Percentiles rank a stretch among this genome's conserved stretches.
Conservation (phyloP, 2,113 vertebrate genomes). For the Lethenteron camtschaticum region DNA sequence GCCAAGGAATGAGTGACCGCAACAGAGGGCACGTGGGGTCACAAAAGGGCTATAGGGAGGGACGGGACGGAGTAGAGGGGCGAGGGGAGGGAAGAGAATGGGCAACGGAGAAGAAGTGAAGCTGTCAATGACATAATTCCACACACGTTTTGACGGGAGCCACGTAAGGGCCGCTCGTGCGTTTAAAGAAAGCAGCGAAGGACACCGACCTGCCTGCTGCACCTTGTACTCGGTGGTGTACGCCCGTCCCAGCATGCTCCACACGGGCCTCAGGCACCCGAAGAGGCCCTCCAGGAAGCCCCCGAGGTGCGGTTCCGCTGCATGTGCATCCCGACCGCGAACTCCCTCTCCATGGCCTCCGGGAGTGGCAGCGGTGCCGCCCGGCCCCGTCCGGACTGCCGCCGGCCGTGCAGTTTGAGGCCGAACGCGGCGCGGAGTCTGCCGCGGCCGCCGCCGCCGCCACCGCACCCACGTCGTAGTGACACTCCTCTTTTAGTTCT, state of each 20-base stretch:
- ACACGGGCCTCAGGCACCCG: constrained; percentile 66
- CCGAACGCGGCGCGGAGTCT: constrained; percentile 14
- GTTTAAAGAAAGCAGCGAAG: too few relatives aligned
- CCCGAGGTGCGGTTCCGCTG: constrained; percentile 41
- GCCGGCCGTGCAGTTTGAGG: constrained; percentile 15
- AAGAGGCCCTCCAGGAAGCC: constrained; percentile 76
- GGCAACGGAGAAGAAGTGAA: too few relatives aligned
- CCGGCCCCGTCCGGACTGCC: constrained; percentile 16
- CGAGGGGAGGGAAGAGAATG: too few relatives aligned
- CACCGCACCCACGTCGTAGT: neutral
- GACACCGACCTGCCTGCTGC: constrained; percentile 41
- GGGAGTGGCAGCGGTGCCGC: constrained; percentile 11
- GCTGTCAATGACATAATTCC: too few relatives aligned
- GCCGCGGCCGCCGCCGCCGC: neutral
- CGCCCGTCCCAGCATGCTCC: constrained; percentile 85
- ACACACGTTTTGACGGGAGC: too few relatives aligned
- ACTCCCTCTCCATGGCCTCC: constrained; percentile 3
- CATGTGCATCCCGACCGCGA: constrained; percentile 22
- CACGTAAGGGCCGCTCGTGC: too few relatives aligned
- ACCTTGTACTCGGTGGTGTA: constrained; percentile 82
- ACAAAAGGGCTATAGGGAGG: too few relatives aligned
- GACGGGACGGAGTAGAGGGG: too few relatives aligned
- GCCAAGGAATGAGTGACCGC: too few relatives aligned
- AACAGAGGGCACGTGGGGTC: too few relatives aligned
- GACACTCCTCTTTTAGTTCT: neutral